These are phyloP conservation scores for Hypothenemus hampei DNA, from an alignment of 1,140 invertebrate genomes.

Conservation along the genomic window DNA sequence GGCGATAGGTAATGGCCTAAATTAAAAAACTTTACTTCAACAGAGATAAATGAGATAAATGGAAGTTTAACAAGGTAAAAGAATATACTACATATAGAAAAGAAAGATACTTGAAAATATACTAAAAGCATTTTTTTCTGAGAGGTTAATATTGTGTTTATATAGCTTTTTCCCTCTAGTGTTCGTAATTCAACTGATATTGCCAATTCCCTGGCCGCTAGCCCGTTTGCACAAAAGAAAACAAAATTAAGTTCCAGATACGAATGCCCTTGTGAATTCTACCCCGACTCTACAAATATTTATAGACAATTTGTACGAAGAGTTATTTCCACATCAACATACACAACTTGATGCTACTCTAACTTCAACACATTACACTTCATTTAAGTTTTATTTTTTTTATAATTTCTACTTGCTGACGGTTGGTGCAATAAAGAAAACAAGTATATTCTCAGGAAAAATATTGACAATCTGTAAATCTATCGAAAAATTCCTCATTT, in stretches of 20 bases:
- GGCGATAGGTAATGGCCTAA: too few relatives aligned
- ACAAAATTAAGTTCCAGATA: constrained; percentile 15
- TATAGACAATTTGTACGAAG: constrained; percentile 7
- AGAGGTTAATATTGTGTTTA: not conserved
- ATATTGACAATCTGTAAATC: not conserved
- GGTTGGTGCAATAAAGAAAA: not conserved
- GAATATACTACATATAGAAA: too few relatives aligned
- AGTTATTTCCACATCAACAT: not conserved
- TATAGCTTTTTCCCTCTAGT: not conserved
- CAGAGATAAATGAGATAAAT: too few relatives aligned
- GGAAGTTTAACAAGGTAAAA: too few relatives aligned
- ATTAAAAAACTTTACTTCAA: too few relatives aligned
- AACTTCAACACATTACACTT: not conserved
- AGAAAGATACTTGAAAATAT: not conserved
- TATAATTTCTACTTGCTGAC: not conserved
- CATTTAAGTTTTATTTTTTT: not conserved
- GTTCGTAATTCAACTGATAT: constrained; percentile 12
- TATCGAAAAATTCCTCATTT: not conserved
- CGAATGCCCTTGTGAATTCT: constrained; percentile 8
- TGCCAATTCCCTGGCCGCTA: constrained; percentile 2
- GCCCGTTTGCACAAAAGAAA: constrained; percentile 11
- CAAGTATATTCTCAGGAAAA: not conserved
- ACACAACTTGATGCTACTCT: not conserved
- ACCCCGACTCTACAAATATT: constrained; percentile 10
- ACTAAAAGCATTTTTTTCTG: not conserved